Evolutionary conservation across 2,113 vertebrate species (phyloP), one percentile per base, ranked within the genome.

Genomic region (Uria aalge): DNA sequence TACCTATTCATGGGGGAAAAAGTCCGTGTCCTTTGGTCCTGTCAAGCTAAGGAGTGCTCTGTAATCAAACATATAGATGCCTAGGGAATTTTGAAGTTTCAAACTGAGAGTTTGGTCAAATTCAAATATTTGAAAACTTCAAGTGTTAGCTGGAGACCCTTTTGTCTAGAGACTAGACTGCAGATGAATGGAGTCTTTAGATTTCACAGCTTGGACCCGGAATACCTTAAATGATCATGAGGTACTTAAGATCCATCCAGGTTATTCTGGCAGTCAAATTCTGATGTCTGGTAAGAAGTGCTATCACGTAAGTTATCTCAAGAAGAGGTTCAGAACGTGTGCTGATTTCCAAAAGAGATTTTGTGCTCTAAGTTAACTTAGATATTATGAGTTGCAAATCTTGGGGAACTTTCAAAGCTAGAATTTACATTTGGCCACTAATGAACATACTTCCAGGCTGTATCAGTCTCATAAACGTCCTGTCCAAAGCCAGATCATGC

Each of bases 401-500:
- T 23, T 23, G 7, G 36, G 57, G 29, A 64, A 32, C 10, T 32
- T 45, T 77, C 36, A 38, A 13, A 63, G 13, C 38, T 57, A 53
- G 20, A 80, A 47, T 22, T 67, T n/a, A 41, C 14, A 11, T 41
- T 56, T n/a, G 32, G 29, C 19, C 27, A 20, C 32, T 4, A 52
- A 15, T 14, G 23, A 68, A n/a, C 1, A 0, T 1, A 4, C 29
- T 73, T 50, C 45, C 7, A 7, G 78, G 9, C 26, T 64, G 8
- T 43, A 24, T 21, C 18, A 27, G 3, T 62, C 20, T 38, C 27
- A 11, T 36, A 14, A 26, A 22, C 56, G n/a, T 40, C 7, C 29
- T 45, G 20, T 53, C 48, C 48, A 68, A 67, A 45, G 43, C 40
- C 10, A 29, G 38, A 1, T 18, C n/a, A 34, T 53, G 24, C 36